Evolutionary conservation across 2,113 vertebrate species (phyloP).

Genomic region (Menidia beryllina): DNA sequence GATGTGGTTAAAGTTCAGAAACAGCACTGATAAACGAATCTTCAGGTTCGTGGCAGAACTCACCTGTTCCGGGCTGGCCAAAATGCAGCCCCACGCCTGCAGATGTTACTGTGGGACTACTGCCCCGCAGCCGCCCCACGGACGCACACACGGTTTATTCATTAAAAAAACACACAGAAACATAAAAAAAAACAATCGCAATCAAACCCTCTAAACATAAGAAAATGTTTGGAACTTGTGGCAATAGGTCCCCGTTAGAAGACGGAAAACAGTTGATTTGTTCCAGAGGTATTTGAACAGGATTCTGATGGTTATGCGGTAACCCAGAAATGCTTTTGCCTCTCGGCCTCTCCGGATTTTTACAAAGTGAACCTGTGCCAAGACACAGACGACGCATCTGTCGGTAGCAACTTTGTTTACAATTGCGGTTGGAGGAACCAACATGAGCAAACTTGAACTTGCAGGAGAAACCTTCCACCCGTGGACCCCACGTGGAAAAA

Average conservation of each 20-base stretch:
- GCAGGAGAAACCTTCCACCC: not conserved
- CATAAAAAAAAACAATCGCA: too few relatives aligned
- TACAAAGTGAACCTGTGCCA: constrained; percentile 19
- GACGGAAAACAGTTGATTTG: not conserved
- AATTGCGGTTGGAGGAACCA: not conserved
- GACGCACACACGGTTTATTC: not conserved
- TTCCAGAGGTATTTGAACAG: not conserved
- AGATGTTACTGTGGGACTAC: too few relatives aligned
- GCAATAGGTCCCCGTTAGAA: not conserved
- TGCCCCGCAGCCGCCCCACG: not conserved
- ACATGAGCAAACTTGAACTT: not conserved
- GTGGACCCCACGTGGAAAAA: constrained; percentile 1
- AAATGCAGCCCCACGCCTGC: not conserved
- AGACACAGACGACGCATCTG: not conserved
- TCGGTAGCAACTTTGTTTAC: not conserved
- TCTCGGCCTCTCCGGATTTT: not conserved
- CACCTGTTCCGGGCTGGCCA: constrained; percentile 10
- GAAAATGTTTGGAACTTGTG: too few relatives aligned
- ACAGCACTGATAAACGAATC: not conserved
- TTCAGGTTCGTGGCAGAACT: constrained; percentile 10
- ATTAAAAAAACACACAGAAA: not conserved
- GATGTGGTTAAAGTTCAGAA: too few relatives aligned
- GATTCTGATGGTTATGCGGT: not conserved
- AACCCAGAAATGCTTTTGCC: not conserved
- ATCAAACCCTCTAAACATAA: too few relatives aligned